A percentile compares a stretch with the other conserved stretches of the same genome.
phyloP scores from a whole-genome alignment of 2,888 invertebrate species.

The Campoplex nolae region DNA sequence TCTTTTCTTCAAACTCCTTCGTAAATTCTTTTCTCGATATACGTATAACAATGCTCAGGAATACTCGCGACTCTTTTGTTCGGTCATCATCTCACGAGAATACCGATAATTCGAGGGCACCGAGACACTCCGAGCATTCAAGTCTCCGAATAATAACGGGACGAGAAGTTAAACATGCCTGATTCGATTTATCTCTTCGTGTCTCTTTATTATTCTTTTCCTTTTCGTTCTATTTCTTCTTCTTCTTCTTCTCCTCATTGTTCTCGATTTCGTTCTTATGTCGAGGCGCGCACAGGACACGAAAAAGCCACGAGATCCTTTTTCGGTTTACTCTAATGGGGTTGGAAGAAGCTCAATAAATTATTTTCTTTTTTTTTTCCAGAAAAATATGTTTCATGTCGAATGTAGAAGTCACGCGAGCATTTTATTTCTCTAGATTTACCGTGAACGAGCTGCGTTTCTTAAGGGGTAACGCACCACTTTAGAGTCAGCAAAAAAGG shows the following conservation, averaged over 20 bases:
- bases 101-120: constrained; percentile 7
- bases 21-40: background rate
- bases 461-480: background rate
- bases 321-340: background rate
- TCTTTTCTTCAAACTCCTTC: background rate
- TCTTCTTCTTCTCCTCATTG: background rate
- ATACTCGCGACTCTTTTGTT: background rate
- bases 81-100: constrained; percentile 4
- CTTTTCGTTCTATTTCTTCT: too few species aligned
- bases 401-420: background rate
- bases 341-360: background rate
- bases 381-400: background rate
- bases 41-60: constrained; percentile 8
- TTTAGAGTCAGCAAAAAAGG: too few species aligned
- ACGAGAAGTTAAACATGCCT: constrained; percentile 36
- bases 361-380: too few species aligned
- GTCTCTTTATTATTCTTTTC: constrained; percentile 2
- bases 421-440: background rate
- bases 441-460: background rate
- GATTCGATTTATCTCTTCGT: constrained; percentile 35
- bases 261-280: background rate
- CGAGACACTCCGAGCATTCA: constrained; percentile 1
- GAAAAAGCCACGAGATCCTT: background rate
- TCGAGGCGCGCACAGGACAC: background rate
- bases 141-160: constrained; percentile 46